Evolutionary conservation across 2,888 invertebrate genomes (phyloP), one percentile per base, ranked within the genome.

Genomic region (Prenolepis imparis): DNA sequence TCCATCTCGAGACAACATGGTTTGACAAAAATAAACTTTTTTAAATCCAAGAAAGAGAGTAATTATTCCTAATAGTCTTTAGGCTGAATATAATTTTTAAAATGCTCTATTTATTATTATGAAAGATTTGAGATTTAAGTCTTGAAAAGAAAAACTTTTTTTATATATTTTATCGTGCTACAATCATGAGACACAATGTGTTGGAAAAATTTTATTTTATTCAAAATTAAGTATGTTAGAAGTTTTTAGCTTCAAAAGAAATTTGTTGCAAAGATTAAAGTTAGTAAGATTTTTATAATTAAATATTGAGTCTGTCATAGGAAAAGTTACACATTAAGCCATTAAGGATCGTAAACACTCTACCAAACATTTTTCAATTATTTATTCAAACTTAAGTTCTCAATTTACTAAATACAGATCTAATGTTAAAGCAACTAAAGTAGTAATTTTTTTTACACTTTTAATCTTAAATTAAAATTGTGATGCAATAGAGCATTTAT

Each of bases 1-100:
- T 68, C 59, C 68, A 73, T 83, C 68, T 57, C 78, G 57, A 84
- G 61, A 84, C 77, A 84, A 61, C 15, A 39, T 18, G 1, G 5
- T 18, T 48, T 48, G 48, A 48, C 18, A 48, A 48, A 48, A 39
- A 39, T 39, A 44, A 44, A n/a, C n/a, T n/a, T 44, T 18, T 18
- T 48, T 48, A 18, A 48, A 48, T 48, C n/a, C 8, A 52, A 52
- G 6, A 18, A 48, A 44, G 8, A 52, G n/a, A 52, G n/a, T 52
- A 52, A 52, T n/a, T 52, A n/a, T 52, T 52, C 52, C 8, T 52
- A n/a, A n/a, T 52, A 52, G 52, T 52, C 8, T 52, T 52, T 52
- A 52, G 3, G n/a, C n/a, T n/a, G n/a, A 52, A 1, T 6, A n/a
- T 8, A 52, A n/a, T n/a, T 52, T 52, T n/a, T 8, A 52, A 52